Percentiles rank a stretch among this genome's conserved stretches.
Conservation (phyloP, 2,888 invertebrate species). For the Bombyx huttoni region DNA sequence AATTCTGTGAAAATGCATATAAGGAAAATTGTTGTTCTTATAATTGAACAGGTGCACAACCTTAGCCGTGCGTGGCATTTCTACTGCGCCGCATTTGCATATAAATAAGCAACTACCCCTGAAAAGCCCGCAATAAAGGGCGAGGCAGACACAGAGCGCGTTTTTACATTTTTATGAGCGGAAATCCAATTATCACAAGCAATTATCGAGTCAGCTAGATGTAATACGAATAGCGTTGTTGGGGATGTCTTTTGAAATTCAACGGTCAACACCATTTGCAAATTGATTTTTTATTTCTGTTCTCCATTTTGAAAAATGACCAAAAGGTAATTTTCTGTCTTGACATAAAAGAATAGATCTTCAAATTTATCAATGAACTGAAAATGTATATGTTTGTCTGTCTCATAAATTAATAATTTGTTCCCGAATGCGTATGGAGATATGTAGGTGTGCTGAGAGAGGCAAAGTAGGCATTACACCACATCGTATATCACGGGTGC, state of each 20-base stretch:
- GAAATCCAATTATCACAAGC: constrained; percentile 62
- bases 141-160: constrained; percentile 25
- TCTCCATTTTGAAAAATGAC: not conserved
- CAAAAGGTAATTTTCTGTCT: not conserved
- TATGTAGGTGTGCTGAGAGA: not conserved
- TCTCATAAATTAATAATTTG: not conserved
- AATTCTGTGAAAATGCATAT: constrained; percentile 60
- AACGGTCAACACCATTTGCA: constrained; percentile 13
- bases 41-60: constrained; percentile 63
- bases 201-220: constrained; percentile 61
- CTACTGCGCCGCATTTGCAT: constrained; percentile 55
- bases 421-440: not conserved
- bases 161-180: constrained; percentile 59
- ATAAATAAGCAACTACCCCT: constrained; percentile 60
- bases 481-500: constrained; percentile 44
- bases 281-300: not conserved
- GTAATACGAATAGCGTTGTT: constrained; percentile 42
- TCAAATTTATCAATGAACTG: no score
- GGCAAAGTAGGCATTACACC: constrained; percentile 13
- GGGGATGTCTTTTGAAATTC: constrained; percentile 30
- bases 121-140: constrained; percentile 39
- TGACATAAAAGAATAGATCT: not conserved
- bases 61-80: constrained; percentile 61
- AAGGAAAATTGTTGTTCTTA: constrained; percentile 59
- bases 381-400: no score